Evolutionary conservation across 2,113 vertebrate species (phyloP).

Genomic region (Hylia prasina): DNA sequence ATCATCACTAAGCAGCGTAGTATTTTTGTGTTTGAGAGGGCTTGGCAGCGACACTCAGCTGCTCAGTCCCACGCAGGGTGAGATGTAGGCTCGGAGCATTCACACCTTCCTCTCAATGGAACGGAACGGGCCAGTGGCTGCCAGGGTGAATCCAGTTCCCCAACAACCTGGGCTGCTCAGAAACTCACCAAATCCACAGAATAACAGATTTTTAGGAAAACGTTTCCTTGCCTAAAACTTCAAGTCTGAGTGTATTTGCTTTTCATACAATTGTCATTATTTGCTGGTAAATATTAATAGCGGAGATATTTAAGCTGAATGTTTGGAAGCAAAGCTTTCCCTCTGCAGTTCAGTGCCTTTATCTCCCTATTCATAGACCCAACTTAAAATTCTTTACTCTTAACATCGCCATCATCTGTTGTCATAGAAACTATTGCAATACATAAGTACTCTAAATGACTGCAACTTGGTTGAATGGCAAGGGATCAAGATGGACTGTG

Average conservation of each 20-base stretch:
- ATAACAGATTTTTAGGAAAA: background rate
- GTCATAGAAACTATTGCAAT: slow-evolving; percentile 73
- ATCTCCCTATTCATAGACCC: slow-evolving; percentile 61
- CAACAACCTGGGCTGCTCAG: background rate
- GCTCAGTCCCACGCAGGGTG: background rate
- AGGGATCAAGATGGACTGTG: slow-evolving; percentile 58
- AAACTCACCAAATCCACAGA: background rate
- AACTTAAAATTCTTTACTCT: slow-evolving; percentile 69
- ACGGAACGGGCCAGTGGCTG: background rate
- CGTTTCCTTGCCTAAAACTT: background rate
- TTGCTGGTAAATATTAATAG: slow-evolving; percentile 10
- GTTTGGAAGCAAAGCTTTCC: slow-evolving; percentile 34
- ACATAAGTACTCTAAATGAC: slow-evolving; percentile 65
- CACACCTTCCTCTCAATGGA: background rate
- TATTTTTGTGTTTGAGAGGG: background rate
- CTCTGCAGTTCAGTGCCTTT: slow-evolving; percentile 24
- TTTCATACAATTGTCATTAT: background rate
- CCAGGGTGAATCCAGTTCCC: background rate
- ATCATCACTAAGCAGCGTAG: background rate
- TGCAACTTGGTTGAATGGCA: slow-evolving; percentile 64
- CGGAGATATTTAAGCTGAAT: background rate
- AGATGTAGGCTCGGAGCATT: background rate
- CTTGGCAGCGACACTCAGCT: background rate
- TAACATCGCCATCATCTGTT: slow-evolving; percentile 71
- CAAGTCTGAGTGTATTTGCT: background rate